Evolutionary conservation across 2,888 invertebrate species (phyloP).

Genomic region (Netelia melanura): DNA sequence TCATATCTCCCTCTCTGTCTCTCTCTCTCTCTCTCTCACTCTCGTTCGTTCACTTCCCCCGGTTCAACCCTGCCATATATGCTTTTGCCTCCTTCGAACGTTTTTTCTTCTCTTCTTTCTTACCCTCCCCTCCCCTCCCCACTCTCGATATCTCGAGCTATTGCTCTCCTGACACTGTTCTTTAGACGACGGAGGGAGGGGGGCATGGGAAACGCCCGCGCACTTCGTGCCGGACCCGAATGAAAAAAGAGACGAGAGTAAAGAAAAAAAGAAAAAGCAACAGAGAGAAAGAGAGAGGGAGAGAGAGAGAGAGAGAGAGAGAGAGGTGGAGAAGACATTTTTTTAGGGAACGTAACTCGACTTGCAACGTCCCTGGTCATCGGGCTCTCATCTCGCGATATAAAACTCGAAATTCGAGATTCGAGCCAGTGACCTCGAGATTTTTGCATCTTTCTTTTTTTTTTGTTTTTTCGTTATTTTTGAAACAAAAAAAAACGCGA

Average conservation of each 20-base stretch:
- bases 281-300: neutral
- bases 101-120: constrained; percentile 32
- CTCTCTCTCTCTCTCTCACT: constrained; percentile 70
- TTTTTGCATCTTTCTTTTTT: no score
- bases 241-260: constrained; percentile 33
- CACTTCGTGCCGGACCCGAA: constrained; percentile 43
- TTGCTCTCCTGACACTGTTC: constrained; percentile 24
- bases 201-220: constrained; percentile 57
- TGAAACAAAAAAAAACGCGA: constrained; percentile 7
- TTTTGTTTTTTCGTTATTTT: constrained; percentile 6
- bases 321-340: constrained; percentile 5
- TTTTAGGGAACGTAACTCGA: constrained; percentile 34
- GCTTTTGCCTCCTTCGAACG: constrained; percentile 39
- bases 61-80: constrained; percentile 48
- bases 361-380: constrained; percentile 12
- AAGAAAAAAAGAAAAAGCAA: neutral
- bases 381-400: neutral
- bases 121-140: constrained; percentile 35
- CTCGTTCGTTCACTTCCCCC: constrained; percentile 68
- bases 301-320: neutral
- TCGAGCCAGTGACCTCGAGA: constrained; percentile 37
- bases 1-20: constrained; percentile 74
- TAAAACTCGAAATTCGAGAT: constrained; percentile 11
- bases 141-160: constrained; percentile 36
- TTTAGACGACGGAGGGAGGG: neutral